Conservation (phyloP, 1,140 invertebrate genomes). For the Octopus bimaculoides region DNA sequence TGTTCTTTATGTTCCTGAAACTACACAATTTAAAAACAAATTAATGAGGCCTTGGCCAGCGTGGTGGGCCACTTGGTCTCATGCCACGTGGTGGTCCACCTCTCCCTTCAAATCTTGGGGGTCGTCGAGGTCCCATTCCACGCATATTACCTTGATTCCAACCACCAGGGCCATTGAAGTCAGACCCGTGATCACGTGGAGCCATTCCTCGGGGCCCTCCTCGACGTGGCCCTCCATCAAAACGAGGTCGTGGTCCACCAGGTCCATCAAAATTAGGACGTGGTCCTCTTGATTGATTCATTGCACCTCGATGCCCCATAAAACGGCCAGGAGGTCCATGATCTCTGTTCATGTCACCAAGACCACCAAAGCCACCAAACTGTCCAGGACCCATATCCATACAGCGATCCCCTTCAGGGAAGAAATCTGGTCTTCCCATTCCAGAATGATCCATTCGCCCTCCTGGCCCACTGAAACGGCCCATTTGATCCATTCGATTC, state of each 20-base stretch:
- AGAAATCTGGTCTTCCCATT: slow-evolving; percentile 1
- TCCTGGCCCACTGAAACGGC: neutral
- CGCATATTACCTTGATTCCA: slow-evolving; percentile 10
- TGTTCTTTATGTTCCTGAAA: too few relatives aligned
- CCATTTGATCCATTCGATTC: slow-evolving; percentile 1
- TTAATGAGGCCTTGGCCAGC: slow-evolving; percentile 12
- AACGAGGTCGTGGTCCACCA: slow-evolving; percentile 8
- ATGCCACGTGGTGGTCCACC: neutral
- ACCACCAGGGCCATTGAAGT: slow-evolving; percentile 5
- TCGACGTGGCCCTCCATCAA: slow-evolving; percentile 2
- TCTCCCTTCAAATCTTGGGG: slow-evolving; percentile 10
- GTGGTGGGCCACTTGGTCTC: neutral
- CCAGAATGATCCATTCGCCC: neutral
- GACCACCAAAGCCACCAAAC: slow-evolving; percentile 5
- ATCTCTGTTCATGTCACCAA: slow-evolving; percentile 2
- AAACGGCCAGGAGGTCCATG: neutral
- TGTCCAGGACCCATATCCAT: slow-evolving; percentile 4
- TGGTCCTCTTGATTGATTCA: slow-evolving; percentile 5
- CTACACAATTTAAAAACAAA: too few relatives aligned
- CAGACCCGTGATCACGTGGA: slow-evolving; percentile 4
- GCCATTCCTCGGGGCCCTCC: slow-evolving; percentile 9
- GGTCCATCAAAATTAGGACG: slow-evolving; percentile 11
- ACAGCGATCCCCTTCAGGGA: slow-evolving; percentile 1
- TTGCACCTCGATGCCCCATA: slow-evolving; percentile 1
- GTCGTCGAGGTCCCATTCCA: neutral